A percentile compares a stretch with the other conserved stretches of the same genome.
Conservation (phyloP, 2,888 invertebrate species). For the Tigriopus californicus region DNA sequence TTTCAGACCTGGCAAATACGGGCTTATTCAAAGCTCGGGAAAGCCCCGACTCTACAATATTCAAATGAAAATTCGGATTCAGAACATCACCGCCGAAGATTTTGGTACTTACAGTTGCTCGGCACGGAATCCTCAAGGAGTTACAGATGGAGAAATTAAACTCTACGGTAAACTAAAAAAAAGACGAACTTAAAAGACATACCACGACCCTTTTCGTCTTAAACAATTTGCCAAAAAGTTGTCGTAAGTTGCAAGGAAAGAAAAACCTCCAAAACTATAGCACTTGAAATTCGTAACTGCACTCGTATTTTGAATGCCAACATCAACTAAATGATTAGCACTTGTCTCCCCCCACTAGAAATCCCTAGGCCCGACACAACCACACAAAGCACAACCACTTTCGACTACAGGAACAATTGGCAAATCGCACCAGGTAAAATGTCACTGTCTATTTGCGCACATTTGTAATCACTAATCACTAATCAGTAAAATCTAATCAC, state of each 20-base stretch:
- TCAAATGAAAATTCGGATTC: conserved; percentile 8
- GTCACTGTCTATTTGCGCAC: too few species aligned
- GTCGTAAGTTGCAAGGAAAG: neutral
- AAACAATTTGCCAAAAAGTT: neutral
- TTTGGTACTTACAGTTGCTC: conserved; percentile 5
- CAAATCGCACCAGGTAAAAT: too few species aligned
- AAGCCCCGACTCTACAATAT: conserved; percentile 6
- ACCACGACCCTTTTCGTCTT: neutral
- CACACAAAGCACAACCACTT: too few species aligned
- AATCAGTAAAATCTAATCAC: too few species aligned
- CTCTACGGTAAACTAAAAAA: conserved; percentile 10
- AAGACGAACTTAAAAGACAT: neutral
- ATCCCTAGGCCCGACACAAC: too few species aligned
- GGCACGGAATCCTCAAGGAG: conserved; percentile 7
- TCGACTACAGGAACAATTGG: too few species aligned
- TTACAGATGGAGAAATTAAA: conserved; percentile 5
- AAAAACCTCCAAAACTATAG: too few species aligned
- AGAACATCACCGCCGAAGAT: neutral
- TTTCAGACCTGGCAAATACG: neutral
- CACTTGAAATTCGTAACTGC: too few species aligned
- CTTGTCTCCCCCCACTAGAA: too few species aligned
- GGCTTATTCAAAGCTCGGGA: neutral
- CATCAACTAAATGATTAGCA: too few species aligned
- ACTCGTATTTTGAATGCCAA: too few species aligned
- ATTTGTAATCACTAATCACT: too few species aligned